Evolutionary conservation across 2,113 vertebrate species (phyloP).

Genomic region (Forbesichthys agassizii): DNA sequence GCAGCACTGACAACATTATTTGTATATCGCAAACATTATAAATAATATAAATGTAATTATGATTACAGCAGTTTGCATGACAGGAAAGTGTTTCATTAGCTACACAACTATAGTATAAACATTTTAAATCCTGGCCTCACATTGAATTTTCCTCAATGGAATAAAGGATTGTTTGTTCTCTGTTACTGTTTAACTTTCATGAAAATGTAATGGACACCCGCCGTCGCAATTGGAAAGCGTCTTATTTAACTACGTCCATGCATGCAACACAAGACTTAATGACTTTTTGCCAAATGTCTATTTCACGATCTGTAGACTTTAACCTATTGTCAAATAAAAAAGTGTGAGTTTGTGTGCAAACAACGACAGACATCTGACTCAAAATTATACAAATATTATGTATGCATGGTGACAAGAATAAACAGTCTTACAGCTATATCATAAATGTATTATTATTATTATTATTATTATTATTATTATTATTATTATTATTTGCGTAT

Average conservation of each 20-base stretch:
- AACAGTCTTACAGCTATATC: neutral
- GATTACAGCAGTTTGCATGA: neutral
- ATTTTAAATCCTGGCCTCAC: neutral
- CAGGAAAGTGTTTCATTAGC: no score
- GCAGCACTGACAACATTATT: neutral
- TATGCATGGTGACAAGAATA: neutral
- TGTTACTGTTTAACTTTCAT: constrained; percentile 71
- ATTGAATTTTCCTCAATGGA: constrained; percentile 53
- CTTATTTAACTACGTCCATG: constrained; percentile 55
- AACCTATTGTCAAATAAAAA: constrained; percentile 62
- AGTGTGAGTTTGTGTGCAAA: constrained; percentile 24
- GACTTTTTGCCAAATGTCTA: neutral
- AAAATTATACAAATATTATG: constrained; percentile 41
- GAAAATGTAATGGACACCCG: constrained; percentile 21
- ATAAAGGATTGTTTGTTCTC: constrained; percentile 56
- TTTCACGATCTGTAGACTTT: constrained; percentile 60
- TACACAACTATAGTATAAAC: neutral
- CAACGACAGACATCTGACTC: constrained; percentile 39
- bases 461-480: neutral
- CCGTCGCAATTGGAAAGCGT: constrained; percentile 39
- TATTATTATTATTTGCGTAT: neutral
- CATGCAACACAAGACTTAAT: constrained; percentile 51
- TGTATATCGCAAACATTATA: neutral
- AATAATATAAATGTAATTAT: neutral
- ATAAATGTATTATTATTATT: neutral